Base-by-base conservation (phyloP, 2,113 vertebrate genomes). In the Odobenus rosmarus region DNA sequence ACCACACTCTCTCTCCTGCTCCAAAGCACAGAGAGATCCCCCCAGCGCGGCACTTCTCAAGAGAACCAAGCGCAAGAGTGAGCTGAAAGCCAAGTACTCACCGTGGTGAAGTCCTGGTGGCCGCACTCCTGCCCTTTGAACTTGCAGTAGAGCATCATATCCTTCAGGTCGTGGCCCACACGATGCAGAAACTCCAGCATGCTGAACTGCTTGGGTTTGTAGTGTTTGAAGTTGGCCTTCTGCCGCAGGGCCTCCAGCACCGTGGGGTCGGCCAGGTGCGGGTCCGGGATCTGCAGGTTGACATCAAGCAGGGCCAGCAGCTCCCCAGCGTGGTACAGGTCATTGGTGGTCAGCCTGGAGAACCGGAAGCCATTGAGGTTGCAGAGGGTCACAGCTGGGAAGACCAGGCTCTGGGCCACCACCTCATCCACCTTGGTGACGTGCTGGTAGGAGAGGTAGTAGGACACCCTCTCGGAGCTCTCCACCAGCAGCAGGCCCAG, bases 131-230 rank as follows among this genome's bases (percentile, higher is more conserved):
- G 99, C 19, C 99, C 99, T 97, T 99, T 99, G 98, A 99, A 99
- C 96, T 99, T 99, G 98, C 99, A 99, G 98, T 99, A 99, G 26
- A 99, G 99, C 99, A 99, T 99, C 99, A 99, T 99, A 97, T 99
- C 99, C 98, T 99, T 99, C 92, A 99, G 99, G 98, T 99, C 99
- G 0, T 99, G 99, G 93, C 99, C 99, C 61, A 99, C 99, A 0
- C 99, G 98, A 0, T 99, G 99, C 39, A 99, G 98, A 98, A 99
- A 99, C 99, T 99, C 99, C 96, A 99, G 99, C 99, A 99, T 99
- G 99, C 99, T 99, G 99, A 99, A 99, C 64, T 99, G 98, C 96
- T 99, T 99, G 57, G 99, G 99, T 92, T 99, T 99, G 97, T 99
- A 99, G 96, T 99, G 99, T 31, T 99, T 99, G 98, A 99, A 99